Conservation (phyloP, 2,888 invertebrate genomes). For the Seira ritae region DNA sequence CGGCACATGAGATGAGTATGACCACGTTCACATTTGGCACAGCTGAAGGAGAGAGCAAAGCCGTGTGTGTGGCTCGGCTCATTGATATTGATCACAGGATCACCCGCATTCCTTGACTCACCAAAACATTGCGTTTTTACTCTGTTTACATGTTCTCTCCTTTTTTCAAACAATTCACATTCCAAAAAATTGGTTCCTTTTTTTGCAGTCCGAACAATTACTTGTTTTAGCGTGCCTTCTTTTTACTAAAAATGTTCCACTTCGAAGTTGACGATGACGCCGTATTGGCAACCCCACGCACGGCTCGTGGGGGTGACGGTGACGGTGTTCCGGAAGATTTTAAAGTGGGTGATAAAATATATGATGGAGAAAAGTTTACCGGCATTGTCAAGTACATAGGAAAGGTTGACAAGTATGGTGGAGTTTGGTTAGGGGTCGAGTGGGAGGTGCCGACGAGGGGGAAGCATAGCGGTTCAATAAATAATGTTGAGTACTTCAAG, state of each 20-base stretch:
- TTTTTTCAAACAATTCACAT: no score
- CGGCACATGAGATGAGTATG: no score
- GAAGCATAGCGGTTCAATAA: conserved; percentile 92
- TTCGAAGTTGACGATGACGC: conserved; percentile 65
- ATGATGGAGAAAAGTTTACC: conserved; percentile 76
- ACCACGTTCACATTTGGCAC: no score
- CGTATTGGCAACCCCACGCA: neutral
- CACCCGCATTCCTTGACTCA: no score
- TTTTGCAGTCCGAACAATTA: no score
- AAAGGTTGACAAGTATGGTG: conserved; percentile 81
- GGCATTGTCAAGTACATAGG: conserved; percentile 88
- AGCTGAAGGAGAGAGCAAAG: no score
- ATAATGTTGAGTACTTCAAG: conserved; percentile 88
- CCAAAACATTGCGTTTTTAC: no score
- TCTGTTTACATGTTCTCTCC: no score
- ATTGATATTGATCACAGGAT: no score
- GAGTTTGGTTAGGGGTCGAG: conserved; percentile 95
- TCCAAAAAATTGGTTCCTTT: no score
- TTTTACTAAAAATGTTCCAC: conserved; percentile 70
- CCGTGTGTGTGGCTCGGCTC: no score
- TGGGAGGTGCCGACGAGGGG: conserved; percentile 95
- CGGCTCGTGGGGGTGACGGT: neutral
- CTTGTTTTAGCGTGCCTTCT: no score
- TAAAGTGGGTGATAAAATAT: conserved; percentile 29
- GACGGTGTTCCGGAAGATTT: neutral